Percentiles rank a stretch among this genome's conserved stretches.
These are phyloP conservation scores for Amphimedon queenslandica DNA, from an alignment of 37 sponge, comb jelly and placozoan genomes.

Conservation along the genomic window DNA sequence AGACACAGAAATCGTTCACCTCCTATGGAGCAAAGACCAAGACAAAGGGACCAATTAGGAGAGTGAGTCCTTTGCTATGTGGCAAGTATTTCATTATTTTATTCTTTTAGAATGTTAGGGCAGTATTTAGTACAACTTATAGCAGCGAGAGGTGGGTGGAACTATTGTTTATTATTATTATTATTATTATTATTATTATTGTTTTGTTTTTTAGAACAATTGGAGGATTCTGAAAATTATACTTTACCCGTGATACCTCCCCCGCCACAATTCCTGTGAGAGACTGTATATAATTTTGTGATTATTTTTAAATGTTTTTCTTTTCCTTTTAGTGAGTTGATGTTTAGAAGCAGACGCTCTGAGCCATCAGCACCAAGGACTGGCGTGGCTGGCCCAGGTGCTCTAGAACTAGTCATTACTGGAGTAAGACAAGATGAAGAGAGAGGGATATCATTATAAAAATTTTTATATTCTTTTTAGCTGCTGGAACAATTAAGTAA, in stretches of 20 bases:
- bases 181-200: not conserved
- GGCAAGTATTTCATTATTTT: not conserved
- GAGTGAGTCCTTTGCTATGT: too few relatives aligned
- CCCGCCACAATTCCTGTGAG: too few relatives aligned
- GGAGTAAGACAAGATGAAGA: too few relatives aligned
- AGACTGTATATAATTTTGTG: too few relatives aligned
- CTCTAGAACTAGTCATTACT: too few relatives aligned
- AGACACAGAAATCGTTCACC: too few relatives aligned
- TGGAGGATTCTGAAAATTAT: constrained; percentile 6
- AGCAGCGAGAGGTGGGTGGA: not conserved
- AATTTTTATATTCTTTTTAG: not conserved
- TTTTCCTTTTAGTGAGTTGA: not conserved
- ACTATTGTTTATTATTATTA: not conserved
- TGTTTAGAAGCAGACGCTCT: not conserved
- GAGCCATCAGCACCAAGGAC: not conserved
- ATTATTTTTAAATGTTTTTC: not conserved
- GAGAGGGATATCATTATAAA: too few relatives aligned
- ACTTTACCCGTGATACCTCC: constrained; percentile 11
- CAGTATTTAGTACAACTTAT: not conserved
- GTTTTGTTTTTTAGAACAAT: constrained; percentile 1
- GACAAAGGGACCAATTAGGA: too few relatives aligned
- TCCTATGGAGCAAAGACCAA: too few relatives aligned
- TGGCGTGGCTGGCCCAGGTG: too few relatives aligned
- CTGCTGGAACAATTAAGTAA: constrained; percentile 72
- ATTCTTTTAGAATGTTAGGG: not conserved